Evolutionary conservation across 2,888 invertebrate genomes (phyloP).

Genomic region (Neoaliturus tenellus): DNA sequence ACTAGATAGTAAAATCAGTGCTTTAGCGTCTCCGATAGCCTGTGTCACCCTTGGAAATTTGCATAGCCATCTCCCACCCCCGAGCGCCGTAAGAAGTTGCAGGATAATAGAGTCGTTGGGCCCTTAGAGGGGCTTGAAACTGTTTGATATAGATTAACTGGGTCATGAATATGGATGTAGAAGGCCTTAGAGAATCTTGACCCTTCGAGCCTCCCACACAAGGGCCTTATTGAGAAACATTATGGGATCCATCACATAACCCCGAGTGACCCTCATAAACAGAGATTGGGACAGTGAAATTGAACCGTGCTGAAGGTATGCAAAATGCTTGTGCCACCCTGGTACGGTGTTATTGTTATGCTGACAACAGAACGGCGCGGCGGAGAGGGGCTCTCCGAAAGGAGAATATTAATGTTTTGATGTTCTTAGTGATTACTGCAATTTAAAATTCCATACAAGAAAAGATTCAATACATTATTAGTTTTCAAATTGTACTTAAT

Average conservation of each 20-base stretch:
- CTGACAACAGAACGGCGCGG: too few species aligned
- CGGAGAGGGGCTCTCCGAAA: too few species aligned
- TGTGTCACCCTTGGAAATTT: neutral
- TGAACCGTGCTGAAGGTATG: neutral
- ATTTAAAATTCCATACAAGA: too few species aligned
- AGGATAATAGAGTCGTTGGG: constrained; percentile 14
- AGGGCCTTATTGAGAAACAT: constrained; percentile 23
- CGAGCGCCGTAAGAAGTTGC: neutral
- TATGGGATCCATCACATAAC: constrained; percentile 3
- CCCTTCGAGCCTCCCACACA: neutral
- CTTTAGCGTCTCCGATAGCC: neutral
- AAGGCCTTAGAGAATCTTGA: neutral
- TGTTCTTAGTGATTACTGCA: too few species aligned
- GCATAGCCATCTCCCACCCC: constrained; percentile 16
- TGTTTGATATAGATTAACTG: constrained; percentile 20
- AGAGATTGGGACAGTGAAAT: neutral
- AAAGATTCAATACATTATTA: too few species aligned
- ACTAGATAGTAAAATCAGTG: neutral
- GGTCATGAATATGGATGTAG: constrained; percentile 30
- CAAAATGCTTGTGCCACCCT: neutral
- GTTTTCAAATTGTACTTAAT: too few species aligned
- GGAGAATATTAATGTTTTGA: too few species aligned
- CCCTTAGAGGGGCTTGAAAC: constrained; percentile 13
- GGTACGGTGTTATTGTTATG: too few species aligned
- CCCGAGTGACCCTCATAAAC: neutral